Evolutionary conservation across 1,140 invertebrate genomes (phyloP), one percentile per base, ranked within the genome.

Genomic region (Nautilus pompilius): DNA sequence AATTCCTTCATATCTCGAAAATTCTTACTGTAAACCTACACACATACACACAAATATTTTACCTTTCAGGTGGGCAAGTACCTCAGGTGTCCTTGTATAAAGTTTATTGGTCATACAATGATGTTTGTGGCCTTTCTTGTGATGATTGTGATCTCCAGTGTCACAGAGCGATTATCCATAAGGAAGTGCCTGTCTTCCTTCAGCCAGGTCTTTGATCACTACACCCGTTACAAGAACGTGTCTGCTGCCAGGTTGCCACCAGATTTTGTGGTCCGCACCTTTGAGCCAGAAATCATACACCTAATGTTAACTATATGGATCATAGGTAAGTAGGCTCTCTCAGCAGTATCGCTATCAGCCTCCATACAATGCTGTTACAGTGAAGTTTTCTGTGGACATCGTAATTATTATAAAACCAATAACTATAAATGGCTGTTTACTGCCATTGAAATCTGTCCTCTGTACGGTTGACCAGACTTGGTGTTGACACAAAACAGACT

Each of bases 41-140:
- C 36, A 41, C 10, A 10, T 41, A 10, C n/a, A 13, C 36, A 41
- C n/a, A 41, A n/a, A n/a, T n/a, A n/a, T n/a, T n/a, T n/a, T n/a
- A n/a, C n/a, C n/a, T n/a, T n/a, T n/a, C 64, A 82, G 81, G 46
- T 75, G 29, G 72, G 75, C 0, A 65, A 66, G 22, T 73, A 80
- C 36, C 72, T 81, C 34, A 60, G 67, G 6, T 74, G 71, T 45
- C 80, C 80, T 3, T 79, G 77, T 62, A 73, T 82, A 1, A 82
- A 81, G 68, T 81, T 82, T 51, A 76, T 82, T 30, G 74, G 72
- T 29, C 85, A 86, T 46, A 81, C 86, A 2, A 84, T 87, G 15
- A 85, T 86, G n/a, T 90, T 89, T 65, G 49, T 87, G 1, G 72
- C 88, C 20, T 89, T 90, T 71, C 82, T 90, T 0, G 69, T 84